These are phyloP conservation scores for Campylomormyrus tamandua DNA, from an alignment of 2,113 vertebrate genomes.

Conservation along the genomic window DNA sequence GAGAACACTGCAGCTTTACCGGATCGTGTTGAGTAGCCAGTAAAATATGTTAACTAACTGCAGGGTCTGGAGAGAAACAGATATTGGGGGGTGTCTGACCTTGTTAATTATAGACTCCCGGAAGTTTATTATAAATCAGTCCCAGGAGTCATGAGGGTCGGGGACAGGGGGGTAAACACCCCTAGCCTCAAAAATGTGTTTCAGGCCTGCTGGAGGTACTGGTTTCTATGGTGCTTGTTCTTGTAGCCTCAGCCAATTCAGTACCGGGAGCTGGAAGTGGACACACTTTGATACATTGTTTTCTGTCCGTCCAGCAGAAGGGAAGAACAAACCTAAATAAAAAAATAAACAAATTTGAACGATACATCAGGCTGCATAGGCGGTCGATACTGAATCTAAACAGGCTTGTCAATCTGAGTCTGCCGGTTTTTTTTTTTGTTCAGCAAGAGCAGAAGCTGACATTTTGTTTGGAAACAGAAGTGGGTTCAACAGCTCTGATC, in stretches of 20 bases:
- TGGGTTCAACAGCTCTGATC: constrained; percentile 43
- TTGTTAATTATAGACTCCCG: neutral
- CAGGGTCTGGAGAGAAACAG: neutral
- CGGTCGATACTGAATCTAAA: constrained; percentile 84
- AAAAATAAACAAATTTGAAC: constrained; percentile 75
- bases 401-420: constrained; percentile 72
- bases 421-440: constrained; percentile 66
- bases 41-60: neutral
- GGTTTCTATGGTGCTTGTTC: constrained; percentile 45
- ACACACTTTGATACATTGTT: constrained; percentile 38
- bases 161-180: constrained; percentile 42
- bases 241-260: constrained; percentile 41
- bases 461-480: constrained; percentile 54
- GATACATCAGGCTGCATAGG: constrained; percentile 77
- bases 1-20: neutral
- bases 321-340: constrained; percentile 72
- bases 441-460: constrained; percentile 30
- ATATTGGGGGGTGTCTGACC: neutral
- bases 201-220: constrained; percentile 51
- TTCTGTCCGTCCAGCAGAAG: constrained; percentile 60
- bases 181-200: constrained; percentile 55
- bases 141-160: constrained; percentile 51
- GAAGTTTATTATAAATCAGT: constrained; percentile 50
- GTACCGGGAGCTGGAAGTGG: constrained; percentile 27
- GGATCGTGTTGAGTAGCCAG: neutral